Conservation (phyloP, 2,888 invertebrate species). For the Amblyteles armatorius region DNA sequence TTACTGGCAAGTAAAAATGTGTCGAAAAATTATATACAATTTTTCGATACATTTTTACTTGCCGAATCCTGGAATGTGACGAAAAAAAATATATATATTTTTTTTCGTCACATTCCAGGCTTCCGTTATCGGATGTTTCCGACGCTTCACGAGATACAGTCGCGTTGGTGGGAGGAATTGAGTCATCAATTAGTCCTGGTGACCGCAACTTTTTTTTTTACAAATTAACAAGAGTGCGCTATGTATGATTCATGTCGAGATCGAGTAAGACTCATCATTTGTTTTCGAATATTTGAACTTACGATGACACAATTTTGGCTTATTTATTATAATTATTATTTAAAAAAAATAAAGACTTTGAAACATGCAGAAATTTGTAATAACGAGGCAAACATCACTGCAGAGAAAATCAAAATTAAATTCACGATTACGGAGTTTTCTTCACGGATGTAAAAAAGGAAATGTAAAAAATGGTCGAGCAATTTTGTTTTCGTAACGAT, state of each 20-base stretch:
- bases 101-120: no score
- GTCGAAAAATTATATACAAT: background rate
- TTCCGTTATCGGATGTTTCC: no score
- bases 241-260: conserved; percentile 46
- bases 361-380: background rate
- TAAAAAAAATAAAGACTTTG: background rate
- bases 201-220: no score
- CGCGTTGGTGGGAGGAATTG: no score
- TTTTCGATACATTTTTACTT: no score
- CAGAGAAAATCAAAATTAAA: background rate
- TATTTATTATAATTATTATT: background rate
- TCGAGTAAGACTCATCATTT: conserved; percentile 10
- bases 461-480: background rate
- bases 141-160: no score
- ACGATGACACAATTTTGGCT: background rate
- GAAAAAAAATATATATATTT: background rate
- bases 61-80: no score
- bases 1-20: background rate
- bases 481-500: conserved; percentile 4
- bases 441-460: background rate
- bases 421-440: background rate
- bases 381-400: background rate
- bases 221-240: conserved; percentile 22
- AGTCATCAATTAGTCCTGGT: no score
- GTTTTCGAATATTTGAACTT: background rate